Base-by-base conservation (phyloP, 2,113 vertebrate genomes). In the Myotis brandtii region DNA sequence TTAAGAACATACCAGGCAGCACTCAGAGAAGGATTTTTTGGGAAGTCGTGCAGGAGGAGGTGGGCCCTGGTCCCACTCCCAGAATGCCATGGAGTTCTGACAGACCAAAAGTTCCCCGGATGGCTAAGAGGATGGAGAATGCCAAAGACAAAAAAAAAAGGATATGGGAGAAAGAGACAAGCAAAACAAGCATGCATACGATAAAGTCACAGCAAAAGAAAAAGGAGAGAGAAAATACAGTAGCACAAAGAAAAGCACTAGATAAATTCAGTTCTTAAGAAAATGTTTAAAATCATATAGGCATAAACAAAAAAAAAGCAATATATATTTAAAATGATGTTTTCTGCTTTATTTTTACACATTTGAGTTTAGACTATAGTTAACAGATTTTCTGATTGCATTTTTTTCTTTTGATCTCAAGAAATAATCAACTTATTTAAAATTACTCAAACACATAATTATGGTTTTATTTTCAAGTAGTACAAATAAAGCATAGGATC, bases 1-100 rank as follows among this genome's bases (percentile, higher is more conserved):
- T 97, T 98, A 96, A 98, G 97, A 97, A 99, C 99, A 98, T 99
- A 99, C 99, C 99, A 99, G 99, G 95, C 99, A 99, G 98, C 99
- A 99, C 87, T 99, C 99, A 97, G 99, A 99, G 98, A 99, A 99
- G 97, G 99, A 99, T 98, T 99, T 99, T 99, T 99, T 99, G 97
- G 99, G 99, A 93, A 98, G 99, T 98, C 99, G 99, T 98, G 98
- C 95, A 97, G 99, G 99, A 97, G 98, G 99, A 98, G 99, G 98
- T 96, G 98, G 98, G 56, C 98, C 98, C 98, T 99, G 99, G 98
- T 99, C 99, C 99, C 99, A 99, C 98, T 99, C 99, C 99, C 99
- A 99, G 98, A 99, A 99, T 94, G 99, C 99, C 99, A 99, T 99
- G 98, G 98, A 99, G 98, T 99, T 99, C 98, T 99, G 99, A 98